Evolutionary conservation across 2,888 invertebrate genomes (phyloP).

Genomic region (Troilus luridus): DNA sequence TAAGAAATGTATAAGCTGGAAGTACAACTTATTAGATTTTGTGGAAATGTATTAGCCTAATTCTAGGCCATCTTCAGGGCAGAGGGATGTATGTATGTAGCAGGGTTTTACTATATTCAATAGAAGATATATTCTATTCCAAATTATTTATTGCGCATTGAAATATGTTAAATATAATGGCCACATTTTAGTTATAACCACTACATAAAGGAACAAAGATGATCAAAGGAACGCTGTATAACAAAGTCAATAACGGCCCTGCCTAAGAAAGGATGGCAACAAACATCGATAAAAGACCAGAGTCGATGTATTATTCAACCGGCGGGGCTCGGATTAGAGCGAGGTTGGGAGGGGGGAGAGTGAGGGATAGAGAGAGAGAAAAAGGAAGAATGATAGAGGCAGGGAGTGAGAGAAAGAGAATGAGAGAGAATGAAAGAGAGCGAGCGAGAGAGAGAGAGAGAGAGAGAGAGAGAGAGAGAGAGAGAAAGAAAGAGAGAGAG

Average conservation of each 20-base stretch:
- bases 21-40: no score
- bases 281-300: slow-evolving; percentile 14
- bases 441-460: not conserved
- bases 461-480: not conserved
- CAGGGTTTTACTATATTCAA: no score
- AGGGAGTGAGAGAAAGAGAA: no score
- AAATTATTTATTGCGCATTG: not conserved
- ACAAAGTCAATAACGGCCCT: slow-evolving; percentile 29
- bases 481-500: not conserved
- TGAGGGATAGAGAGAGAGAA: not conserved
- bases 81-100: no score
- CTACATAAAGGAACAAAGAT: not conserved
- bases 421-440: no score
- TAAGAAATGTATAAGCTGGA: no score
- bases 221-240: slow-evolving; percentile 2
- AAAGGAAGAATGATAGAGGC: no score
- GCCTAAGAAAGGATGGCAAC: not conserved
- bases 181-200: not conserved
- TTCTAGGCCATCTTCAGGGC: no score
- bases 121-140: no score
- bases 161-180: not conserved
- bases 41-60: no score
- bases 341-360: not conserved
- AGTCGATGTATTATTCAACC: slow-evolving; percentile 24
- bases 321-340: slow-evolving; percentile 21